Evolutionary conservation across 2,113 vertebrate genomes (phyloP).

Genomic region (Zapornia atra): DNA sequence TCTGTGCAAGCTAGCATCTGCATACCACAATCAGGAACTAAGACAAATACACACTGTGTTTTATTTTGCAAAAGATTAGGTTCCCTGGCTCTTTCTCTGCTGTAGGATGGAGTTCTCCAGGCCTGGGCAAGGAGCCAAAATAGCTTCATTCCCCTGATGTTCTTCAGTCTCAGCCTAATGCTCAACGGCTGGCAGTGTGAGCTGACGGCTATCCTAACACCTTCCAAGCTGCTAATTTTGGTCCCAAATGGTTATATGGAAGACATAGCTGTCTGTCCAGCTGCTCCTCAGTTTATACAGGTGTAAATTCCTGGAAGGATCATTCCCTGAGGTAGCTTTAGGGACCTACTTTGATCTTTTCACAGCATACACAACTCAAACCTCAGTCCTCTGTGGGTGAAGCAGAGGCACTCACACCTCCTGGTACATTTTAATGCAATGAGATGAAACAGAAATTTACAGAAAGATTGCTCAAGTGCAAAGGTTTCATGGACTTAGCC

Average conservation of each 20-base stretch:
- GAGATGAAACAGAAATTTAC: neutral
- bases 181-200: neutral
- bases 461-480: neutral
- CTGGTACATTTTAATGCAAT: neutral
- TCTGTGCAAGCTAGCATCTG: neutral
- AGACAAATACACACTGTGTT: neutral
- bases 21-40: neutral
- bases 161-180: neutral
- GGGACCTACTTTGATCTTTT: neutral
- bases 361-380: neutral
- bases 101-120: neutral
- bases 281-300: neutral
- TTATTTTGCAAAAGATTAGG: neutral
- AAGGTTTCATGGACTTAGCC: neutral
- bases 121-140: neutral
- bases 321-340: neutral
- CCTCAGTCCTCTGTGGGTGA: neutral
- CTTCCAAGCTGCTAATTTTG: neutral
- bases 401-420: neutral
- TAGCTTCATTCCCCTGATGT: neutral
- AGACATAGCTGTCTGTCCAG: neutral
- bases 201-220: neutral
- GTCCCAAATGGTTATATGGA: neutral
- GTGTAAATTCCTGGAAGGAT: neutral
- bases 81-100: constrained; percentile 6